A percentile compares a stretch with the other conserved stretches of the same genome.
Conservation (phyloP, 2,113 vertebrate species). For the Anguilla japonica region DNA sequence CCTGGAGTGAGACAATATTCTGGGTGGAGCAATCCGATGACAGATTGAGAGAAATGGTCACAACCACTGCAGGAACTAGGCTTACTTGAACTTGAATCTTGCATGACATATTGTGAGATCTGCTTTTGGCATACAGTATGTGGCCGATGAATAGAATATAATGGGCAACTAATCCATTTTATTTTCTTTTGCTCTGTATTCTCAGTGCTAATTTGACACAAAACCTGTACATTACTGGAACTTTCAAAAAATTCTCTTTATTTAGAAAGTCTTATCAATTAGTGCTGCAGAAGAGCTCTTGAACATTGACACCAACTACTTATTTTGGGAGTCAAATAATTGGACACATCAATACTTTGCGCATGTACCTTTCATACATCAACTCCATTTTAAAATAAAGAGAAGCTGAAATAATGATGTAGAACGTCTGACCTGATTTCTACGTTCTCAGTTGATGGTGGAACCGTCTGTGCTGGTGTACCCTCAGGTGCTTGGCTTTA, state of each 20-base stretch:
- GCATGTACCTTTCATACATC: neutral
- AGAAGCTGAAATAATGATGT: neutral
- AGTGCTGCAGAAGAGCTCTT: neutral
- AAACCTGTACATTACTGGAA: neutral
- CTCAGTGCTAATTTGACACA: neutral
- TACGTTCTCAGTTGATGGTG: neutral
- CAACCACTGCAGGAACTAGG: neutral
- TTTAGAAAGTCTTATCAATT: neutral
- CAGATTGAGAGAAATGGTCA: neutral
- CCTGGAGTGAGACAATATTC: neutral
- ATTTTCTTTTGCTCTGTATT: neutral
- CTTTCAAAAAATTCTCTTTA: neutral
- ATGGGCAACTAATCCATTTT: neutral
- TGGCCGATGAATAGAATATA: neutral
- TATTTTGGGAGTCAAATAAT: neutral
- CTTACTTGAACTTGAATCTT: neutral
- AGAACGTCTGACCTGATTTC: neutral
- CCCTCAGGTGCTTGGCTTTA: neutral
- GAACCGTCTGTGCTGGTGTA: neutral
- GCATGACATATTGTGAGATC: neutral
- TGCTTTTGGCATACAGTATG: neutral
- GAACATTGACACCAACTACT: neutral
- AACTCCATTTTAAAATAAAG: neutral
- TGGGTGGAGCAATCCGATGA: neutral
- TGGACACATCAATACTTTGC: neutral